Conservation (phyloP, 2,113 vertebrate species). For the Pachyramphus minor region DNA sequence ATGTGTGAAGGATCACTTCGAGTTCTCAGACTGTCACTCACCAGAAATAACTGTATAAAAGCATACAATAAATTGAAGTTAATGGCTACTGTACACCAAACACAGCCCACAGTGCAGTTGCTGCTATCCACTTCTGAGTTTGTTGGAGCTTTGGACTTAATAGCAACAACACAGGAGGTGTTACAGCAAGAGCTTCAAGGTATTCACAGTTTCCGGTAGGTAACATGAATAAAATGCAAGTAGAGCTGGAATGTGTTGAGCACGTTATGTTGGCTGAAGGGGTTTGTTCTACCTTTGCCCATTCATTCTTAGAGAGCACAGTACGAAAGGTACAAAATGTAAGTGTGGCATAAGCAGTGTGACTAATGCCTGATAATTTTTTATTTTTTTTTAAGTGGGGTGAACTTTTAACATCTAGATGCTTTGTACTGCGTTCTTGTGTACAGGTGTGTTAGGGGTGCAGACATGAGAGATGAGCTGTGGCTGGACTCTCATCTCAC, state of each 20-base stretch:
- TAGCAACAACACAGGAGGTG: constrained; percentile 96
- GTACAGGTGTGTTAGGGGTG: neutral
- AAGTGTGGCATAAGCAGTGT: neutral
- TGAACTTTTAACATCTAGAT: neutral
- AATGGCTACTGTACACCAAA: constrained; percentile 98
- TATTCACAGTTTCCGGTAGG: constrained; percentile 94
- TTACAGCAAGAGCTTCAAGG: constrained; percentile 98
- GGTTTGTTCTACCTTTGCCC: neutral
- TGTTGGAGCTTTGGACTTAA: constrained; percentile 95
- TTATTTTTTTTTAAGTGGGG: neutral
- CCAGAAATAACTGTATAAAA: constrained; percentile 89
- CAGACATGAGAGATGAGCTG: neutral
- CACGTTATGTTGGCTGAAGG: neutral
- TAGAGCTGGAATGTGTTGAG: neutral
- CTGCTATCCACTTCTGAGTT: constrained; percentile 95
- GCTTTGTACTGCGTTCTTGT: neutral
- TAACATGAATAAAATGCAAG: neutral
- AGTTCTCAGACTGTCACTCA: constrained; percentile 84
- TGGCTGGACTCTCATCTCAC: neutral
- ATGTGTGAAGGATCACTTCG: constrained; percentile 91
- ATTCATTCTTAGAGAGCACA: neutral
- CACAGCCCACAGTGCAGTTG: constrained; percentile 98
- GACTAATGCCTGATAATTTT: neutral
- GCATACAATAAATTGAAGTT: constrained; percentile 93
- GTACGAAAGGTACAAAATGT: neutral